Evolutionary conservation across 2,888 invertebrate species (phyloP).

Genomic region (Branchellion lobata): DNA sequence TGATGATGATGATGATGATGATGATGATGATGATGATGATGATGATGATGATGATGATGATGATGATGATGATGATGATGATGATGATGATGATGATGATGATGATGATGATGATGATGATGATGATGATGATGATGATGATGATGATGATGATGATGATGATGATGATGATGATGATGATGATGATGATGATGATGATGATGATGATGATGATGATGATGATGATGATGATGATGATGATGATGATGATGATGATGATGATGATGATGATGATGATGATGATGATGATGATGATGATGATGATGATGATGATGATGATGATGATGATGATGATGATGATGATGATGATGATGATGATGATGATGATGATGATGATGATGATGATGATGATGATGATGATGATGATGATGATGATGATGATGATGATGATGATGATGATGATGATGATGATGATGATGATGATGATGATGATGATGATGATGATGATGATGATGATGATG

Average conservation of each 20-base stretch:
- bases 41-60: constrained; percentile 17
- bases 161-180: not conserved
- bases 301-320: not conserved
- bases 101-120: not conserved
- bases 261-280: not conserved
- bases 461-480: constrained; percentile 10
- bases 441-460: not conserved
- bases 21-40: not conserved
- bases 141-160: constrained; percentile 4
- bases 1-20: constrained; percentile 2
- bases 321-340: constrained; percentile 14
- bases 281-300: constrained; percentile 17
- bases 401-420: not conserved
- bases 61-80: not conserved
- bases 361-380: constrained; percentile 7
- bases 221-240: constrained; percentile 10
- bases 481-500: constrained; percentile 2
- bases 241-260: constrained; percentile 2
- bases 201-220: not conserved
- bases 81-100: constrained; percentile 14
- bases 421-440: constrained; percentile 11
- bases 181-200: constrained; percentile 11
- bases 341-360: not conserved
- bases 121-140: constrained; percentile 7
- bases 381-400: constrained; percentile 4